phyloP scores from a whole-genome alignment of 2,888 invertebrate genomes.

The Axea sp. region DNA sequence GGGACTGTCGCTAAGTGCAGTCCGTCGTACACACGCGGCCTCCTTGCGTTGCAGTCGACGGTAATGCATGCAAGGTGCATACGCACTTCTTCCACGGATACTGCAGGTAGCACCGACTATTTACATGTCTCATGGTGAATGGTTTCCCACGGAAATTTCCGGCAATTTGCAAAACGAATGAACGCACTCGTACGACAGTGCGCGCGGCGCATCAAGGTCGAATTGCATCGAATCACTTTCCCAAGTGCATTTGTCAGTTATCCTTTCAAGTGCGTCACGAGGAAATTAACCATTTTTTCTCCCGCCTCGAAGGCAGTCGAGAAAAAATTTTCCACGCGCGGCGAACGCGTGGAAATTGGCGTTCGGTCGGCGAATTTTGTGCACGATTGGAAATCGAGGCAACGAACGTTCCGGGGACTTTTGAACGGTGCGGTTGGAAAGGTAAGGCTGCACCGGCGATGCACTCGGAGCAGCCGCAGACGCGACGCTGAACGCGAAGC shows the following conservation, averaged over 20 bases:
- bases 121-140: slow-evolving; percentile 63
- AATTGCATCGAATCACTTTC: slow-evolving; percentile 58
- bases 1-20: slow-evolving; percentile 67
- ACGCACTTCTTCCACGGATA: slow-evolving; percentile 22
- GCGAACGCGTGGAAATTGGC: too few species aligned
- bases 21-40: slow-evolving; percentile 66
- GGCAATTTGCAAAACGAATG: slow-evolving; percentile 72
- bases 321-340: too few species aligned
- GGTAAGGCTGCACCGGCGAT: slow-evolving; percentile 2
- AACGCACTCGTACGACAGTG: slow-evolving; percentile 65
- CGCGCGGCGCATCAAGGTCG: slow-evolving; percentile 68
- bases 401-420: too few species aligned
- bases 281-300: too few species aligned
- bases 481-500: slow-evolving; percentile 13
- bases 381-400: too few species aligned
- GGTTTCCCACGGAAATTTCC: slow-evolving; percentile 75
- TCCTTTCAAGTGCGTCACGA: slow-evolving; percentile 7
- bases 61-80: slow-evolving; percentile 10
- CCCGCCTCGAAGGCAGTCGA: too few species aligned
- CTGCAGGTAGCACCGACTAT: slow-evolving; percentile 60
- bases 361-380: too few species aligned
- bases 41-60: slow-evolving; percentile 28
- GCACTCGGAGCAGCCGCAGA: slow-evolving; percentile 8
- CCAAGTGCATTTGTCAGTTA: slow-evolving; percentile 36
- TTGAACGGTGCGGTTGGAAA: too few species aligned